Base-by-base conservation (phyloP, 2,888 invertebrate species). In the Ectobius pallidus region DNA sequence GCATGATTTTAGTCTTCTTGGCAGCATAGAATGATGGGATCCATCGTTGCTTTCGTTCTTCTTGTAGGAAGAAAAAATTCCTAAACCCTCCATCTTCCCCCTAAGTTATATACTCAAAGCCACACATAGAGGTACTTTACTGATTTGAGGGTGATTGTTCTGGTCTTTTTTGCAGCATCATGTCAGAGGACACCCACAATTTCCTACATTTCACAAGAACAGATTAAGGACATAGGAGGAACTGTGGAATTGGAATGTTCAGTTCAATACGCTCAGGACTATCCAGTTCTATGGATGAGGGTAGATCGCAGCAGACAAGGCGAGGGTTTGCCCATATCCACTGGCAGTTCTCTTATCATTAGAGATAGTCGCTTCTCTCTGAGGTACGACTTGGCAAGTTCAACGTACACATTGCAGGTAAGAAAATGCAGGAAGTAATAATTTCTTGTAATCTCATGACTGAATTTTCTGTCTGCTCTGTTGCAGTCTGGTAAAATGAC, bases 221-320 rank as follows among this genome's bases (percentile, higher is more conserved):
- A 96, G 85, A 94, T 96, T 65, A 90, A 94, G 79, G 95, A 96
- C 82, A 95, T 96, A 73, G 96, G 96, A 0, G 93, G 93, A 4
- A 92, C 93, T 6, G 95, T 94, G 0, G 95, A 96, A 80, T 84
- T 96, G 77, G 91, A 91, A 75, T 96, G 96, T 80, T 94, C 95
- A 0, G 95, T 96, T 0, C 95, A 95, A 79, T 95, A 96, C 81
- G 92, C 92, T 0, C 89, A 91, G 77, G 95, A 95, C 72, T 96
- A 93, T 82, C 92, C 95, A 0, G 93, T 96, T 11, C 83, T 95
- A 69, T 96, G 96, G 93, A 85, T 89, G 76, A 93, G 92, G 83
- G 84, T 87, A 3, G 90, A 90, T 78, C 84, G 82, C 49, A 82
- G 83, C 30, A 87, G 86, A 77, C 85, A 85, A 0, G 85, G 87